Evolutionary conservation across 2,888 invertebrate genomes (phyloP).

Genomic region (Phragmatobia fuliginosa): DNA sequence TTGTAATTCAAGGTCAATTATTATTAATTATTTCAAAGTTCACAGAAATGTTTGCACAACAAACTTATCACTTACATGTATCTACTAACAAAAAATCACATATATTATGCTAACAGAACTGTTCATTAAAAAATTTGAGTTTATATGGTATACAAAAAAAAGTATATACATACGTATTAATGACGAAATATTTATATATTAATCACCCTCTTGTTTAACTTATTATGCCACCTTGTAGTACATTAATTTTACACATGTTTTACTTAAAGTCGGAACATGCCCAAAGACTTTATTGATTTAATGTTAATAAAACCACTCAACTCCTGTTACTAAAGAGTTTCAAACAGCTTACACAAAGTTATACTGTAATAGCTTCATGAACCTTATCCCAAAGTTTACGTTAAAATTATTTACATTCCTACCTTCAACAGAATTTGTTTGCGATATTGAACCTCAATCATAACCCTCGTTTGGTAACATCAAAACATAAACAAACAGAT

Average conservation of each 20-base stretch:
- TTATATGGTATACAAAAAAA: too few species aligned
- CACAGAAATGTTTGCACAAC: background rate
- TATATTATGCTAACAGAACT: background rate
- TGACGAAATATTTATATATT: too few species aligned
- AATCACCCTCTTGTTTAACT: background rate
- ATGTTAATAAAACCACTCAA: background rate
- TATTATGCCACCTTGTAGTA: background rate
- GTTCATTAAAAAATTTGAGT: too few species aligned
- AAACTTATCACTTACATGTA: background rate
- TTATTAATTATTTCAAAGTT: background rate
- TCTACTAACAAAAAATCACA: too few species aligned
- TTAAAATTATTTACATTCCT: background rate
- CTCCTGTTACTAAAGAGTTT: constrained; percentile 6
- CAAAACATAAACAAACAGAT: too few species aligned
- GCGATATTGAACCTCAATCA: background rate
- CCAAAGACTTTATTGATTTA: background rate
- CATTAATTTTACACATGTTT: background rate
- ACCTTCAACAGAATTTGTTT: background rate
- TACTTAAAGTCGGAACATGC: background rate
- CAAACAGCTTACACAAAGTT: background rate
- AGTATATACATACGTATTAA: background rate
- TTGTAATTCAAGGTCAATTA: too few species aligned
- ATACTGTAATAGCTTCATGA: background rate
- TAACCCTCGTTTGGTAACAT: background rate
- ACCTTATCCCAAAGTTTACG: background rate